Evolutionary conservation across 2,113 vertebrate species (phyloP), one percentile per base, ranked within the genome.

Genomic region (Melospiza melodia): DNA sequence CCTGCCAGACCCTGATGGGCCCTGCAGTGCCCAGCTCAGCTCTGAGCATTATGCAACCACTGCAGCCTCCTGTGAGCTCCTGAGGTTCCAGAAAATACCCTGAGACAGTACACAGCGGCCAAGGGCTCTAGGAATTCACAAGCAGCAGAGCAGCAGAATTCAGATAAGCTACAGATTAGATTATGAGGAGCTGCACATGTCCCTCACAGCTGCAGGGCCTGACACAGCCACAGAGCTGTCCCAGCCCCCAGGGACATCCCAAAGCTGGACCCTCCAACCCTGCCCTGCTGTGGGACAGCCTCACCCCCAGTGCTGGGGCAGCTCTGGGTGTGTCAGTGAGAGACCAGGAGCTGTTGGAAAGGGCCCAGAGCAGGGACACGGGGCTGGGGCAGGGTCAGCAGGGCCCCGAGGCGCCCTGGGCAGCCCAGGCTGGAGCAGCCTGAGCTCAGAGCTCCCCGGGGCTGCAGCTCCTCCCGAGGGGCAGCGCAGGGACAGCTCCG

Each of bases 251-350:
- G 44, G 10, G 31, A 61, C 30, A 62, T 6, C 46, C 39, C 28
- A 52, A 65, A 20, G 6, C 24, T 37, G 62, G 17, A n/a, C 15
- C 15, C 23, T 55, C 41, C 14, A 59, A 4, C 10, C 37, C 55
- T 15, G 4, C 30, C 46, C 62, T 31, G 51, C 3, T 3, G 62
- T 44, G 52, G 17, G 44, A 6, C 5, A 6, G 44, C 52, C 25
- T 43, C 72, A 31, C 8, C 41, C 8, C 28, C 51, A 57, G 43
- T 1, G 23, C 51, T 49, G 61, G 35, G 30, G 15, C 52, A 11
- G 5, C 0, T 11, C 44, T 58, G 62, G 35, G 1, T 31, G 37
- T 10, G 9, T 12, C 72, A 30, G 1, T 7, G 4, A 25, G 11
- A 35, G 44, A 31, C 3, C 62, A 31, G 54, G 13, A 75, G 30